A percentile compares a stretch with the other conserved stretches of the same genome.
Evolutionary conservation across 35 echinoderm and acorn worm species (phyloP).

Genomic region (Apostichopus californicus): DNA sequence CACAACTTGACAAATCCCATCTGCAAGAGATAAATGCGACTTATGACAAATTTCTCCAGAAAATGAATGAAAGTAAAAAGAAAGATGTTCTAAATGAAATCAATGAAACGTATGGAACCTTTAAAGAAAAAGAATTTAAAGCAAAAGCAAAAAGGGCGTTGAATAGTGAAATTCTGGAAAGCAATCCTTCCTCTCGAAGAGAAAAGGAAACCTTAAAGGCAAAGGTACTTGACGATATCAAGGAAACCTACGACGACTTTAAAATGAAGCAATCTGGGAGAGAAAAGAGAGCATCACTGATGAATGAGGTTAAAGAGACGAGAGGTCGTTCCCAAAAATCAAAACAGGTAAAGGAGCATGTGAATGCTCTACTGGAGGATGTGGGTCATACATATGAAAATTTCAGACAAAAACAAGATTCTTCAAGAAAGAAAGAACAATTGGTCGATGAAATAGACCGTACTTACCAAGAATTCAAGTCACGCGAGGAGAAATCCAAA

Average conservation of each 20-base stretch:
- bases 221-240: neutral
- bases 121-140: slow-evolving; percentile 9
- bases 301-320: slow-evolving; percentile 10
- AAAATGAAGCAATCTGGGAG: neutral
- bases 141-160: neutral
- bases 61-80: slow-evolving; percentile 28
- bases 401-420: neutral
- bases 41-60: slow-evolving; percentile 47
- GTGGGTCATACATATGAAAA: neutral
- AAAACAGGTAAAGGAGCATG: neutral
- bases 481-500: neutral
- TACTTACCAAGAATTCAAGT: slow-evolving; percentile 32
- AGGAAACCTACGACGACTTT: neutral
- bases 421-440: neutral
- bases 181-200: neutral
- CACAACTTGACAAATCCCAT: slow-evolving; percentile 27
- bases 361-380: neutral
- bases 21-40: slow-evolving; percentile 43
- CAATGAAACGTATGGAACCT: slow-evolving; percentile 30
- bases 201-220: neutral
- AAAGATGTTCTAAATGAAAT: slow-evolving; percentile 41
- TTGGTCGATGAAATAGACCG: neutral
- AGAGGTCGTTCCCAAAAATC: slow-evolving; percentile 24
- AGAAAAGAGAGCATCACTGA: neutral
- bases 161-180: slow-evolving; percentile 32